Evolutionary conservation across 2,888 invertebrate genomes (phyloP).

Genomic region (Pherbina coryleti): DNA sequence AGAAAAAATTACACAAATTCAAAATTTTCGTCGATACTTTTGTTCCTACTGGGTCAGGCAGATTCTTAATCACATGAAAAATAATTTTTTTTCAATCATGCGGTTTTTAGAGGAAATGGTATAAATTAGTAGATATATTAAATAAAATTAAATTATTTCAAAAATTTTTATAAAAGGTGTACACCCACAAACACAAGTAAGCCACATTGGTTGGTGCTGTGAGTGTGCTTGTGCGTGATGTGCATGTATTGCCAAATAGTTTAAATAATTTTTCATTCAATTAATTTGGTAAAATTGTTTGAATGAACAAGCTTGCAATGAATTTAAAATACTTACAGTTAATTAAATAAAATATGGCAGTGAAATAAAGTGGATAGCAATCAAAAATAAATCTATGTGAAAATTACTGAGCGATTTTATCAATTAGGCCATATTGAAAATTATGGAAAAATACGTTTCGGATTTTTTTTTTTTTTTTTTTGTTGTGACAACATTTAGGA

Average conservation of each 20-base stretch:
- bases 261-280: neutral
- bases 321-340: slow-evolving; percentile 4
- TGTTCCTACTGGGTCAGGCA: no score
- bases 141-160: no score
- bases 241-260: neutral
- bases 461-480: no score
- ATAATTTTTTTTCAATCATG: no score
- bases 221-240: neutral
- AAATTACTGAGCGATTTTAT: neutral
- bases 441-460: neutral
- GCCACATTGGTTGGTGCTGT: no score
- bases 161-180: no score
- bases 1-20: no score
- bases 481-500: neutral
- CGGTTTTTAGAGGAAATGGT: no score
- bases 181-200: no score
- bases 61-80: no score
- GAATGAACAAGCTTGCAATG: neutral
- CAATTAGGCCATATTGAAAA: neutral
- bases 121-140: no score
- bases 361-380: neutral
- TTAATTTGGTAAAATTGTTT: neutral
- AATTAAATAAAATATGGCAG: slow-evolving; percentile 7
- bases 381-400: neutral
- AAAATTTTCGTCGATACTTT: no score